These are phyloP conservation scores for Empidonax traillii DNA, from an alignment of 2,113 vertebrate genomes.

Conservation along the genomic window DNA sequence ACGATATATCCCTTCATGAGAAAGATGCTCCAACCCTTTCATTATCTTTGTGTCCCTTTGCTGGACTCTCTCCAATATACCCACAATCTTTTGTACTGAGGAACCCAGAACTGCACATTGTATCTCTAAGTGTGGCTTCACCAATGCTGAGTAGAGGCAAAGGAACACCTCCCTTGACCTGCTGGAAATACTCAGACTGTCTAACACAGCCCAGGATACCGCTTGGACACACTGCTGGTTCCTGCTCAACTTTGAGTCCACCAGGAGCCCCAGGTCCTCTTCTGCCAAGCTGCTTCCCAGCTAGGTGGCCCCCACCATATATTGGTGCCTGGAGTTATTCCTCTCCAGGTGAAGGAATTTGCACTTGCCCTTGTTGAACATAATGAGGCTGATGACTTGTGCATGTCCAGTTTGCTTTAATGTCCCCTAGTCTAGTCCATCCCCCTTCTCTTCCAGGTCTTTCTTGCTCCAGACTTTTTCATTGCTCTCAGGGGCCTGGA, in stretches of 20 bases:
- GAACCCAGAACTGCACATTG: not conserved
- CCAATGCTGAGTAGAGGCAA: not conserved
- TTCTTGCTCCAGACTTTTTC: not conserved
- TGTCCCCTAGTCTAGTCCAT: not conserved
- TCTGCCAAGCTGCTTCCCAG: not conserved
- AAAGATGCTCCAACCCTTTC: not conserved
- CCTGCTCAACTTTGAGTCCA: not conserved
- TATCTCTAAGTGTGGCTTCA: not conserved
- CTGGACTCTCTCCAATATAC: not conserved
- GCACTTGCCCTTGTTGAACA: not conserved
- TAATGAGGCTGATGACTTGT: not conserved
- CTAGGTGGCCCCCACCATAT: not conserved
- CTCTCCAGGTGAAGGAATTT: not conserved
- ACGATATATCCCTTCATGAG: not conserved
- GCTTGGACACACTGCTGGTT: not conserved
- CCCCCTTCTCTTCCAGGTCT: not conserved
- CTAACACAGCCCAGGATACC: not conserved
- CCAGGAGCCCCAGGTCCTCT: not conserved
- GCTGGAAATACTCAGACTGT: not conserved
- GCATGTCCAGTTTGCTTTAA: not conserved
- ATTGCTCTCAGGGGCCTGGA: no score
- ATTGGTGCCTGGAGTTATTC: not conserved
- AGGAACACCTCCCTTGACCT: not conserved
- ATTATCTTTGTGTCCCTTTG: not conserved
- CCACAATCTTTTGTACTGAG: not conserved